Base-by-base conservation (phyloP, 1,140 invertebrate species). In the Fopius arisanus region DNA sequence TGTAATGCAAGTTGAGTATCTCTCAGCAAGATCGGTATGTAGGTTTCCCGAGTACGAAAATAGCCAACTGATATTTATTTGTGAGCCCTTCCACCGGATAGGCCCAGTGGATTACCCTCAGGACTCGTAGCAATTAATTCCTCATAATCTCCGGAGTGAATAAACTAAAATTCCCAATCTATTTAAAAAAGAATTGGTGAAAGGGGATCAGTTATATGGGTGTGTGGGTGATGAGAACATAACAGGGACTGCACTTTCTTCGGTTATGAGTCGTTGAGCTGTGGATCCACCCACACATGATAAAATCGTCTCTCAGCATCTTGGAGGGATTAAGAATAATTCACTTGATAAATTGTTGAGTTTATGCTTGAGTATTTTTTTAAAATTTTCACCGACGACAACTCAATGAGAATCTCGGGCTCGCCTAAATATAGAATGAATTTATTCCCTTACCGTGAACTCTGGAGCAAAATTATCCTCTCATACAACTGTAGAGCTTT, bases 41-140 rank as follows among this genome's bases (percentile, higher is more conserved):
- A 87, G 85, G 85, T 83, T 86, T 78, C 62, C 80, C 79, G 77
- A 59, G 78, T 81, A 82, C 78, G 77, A 85, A 86, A 87, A 86
- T 86, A 87, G 84, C 83, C 78, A 77, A 74, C 79, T 81, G 83
- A 87, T 85, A 86, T 84, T 84, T 81, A 79, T 78, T 81, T 75
- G 62, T 74, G 51, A 43, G 66, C 69, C 63, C 67, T 75, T 69
- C 54, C 67, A 33, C 37, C 37, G 65, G 65, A 70, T 74, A 16
- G n/a, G 12, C 62, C 6, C 29, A 29, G 26, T 28, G 28, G 10
- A 65, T 31, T 31, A 33, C 16, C 54, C 28, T 65, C 62, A 65
- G 29, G 16, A 29, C 29, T 23, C 26, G 9, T 10, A 12, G 54
- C 4, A 6, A 6, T 10, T n/a, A 16, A 7, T 62, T 16, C 12